phyloP scores from a whole-genome alignment of 2,113 vertebrate species.

The Porphyrio hochstetteri region DNA sequence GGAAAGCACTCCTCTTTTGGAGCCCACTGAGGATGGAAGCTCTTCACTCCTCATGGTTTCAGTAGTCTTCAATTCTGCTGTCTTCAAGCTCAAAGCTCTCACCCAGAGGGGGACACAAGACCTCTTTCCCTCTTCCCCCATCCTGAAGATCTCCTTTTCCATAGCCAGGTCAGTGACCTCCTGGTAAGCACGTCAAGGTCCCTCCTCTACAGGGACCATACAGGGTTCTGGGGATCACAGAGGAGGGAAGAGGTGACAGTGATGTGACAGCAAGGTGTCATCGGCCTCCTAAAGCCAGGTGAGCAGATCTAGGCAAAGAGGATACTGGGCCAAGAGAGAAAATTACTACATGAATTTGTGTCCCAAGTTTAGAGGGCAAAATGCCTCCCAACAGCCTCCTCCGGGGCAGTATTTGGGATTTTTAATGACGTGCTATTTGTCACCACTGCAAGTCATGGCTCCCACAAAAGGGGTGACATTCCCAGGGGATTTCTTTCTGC shows the following conservation, averaged over 20 bases:
- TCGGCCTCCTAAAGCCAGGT: background rate
- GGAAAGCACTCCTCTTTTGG: background rate
- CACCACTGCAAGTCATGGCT: background rate
- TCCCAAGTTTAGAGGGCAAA: background rate
- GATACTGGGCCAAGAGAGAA: background rate
- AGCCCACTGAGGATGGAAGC: fast-evolving
- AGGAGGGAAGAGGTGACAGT: background rate
- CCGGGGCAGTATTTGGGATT: background rate
- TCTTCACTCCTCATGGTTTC: background rate
- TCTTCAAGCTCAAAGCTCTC: background rate
- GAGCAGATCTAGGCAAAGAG: background rate
- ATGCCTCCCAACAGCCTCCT: background rate
- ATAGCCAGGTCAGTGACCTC: background rate
- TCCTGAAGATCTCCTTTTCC: background rate
- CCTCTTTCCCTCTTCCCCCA: background rate
- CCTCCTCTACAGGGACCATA: fast-evolving
- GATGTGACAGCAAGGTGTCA: too few species aligned
- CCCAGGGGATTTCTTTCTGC: background rate
- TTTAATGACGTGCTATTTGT: background rate
- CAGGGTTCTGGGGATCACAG: background rate
- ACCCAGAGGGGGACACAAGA: background rate
- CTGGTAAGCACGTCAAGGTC: background rate
- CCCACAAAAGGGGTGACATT: background rate
- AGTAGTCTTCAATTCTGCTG: background rate
- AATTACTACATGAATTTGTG: background rate